A percentile compares a stretch with the other conserved stretches of the same genome.
Conservation (phyloP, 2,113 vertebrate genomes). For the Malurus alboscapulatus region DNA sequence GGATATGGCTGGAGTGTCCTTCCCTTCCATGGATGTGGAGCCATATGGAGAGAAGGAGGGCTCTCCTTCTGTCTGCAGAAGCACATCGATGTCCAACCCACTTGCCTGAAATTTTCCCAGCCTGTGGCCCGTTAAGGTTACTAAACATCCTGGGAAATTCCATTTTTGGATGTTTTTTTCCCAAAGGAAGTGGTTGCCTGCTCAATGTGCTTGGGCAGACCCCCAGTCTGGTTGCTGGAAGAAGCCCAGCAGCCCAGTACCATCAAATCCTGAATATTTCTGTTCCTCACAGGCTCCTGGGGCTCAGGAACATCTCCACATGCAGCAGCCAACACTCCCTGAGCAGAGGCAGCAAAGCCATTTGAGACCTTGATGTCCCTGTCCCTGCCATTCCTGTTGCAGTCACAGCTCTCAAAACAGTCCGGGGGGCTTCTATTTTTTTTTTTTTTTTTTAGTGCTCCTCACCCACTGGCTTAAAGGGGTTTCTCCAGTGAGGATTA, state of each 20-base stretch:
- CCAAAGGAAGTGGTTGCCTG: not conserved
- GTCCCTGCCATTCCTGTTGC: not conserved
- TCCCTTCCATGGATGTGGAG: not conserved
- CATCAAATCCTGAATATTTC: not conserved
- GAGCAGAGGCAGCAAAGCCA: not conserved
- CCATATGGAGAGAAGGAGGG: not conserved
- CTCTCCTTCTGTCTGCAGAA: not conserved
- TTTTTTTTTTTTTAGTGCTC: not conserved
- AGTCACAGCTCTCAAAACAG: not conserved
- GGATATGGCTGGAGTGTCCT: not conserved
- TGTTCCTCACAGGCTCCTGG: not conserved
- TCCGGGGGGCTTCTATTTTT: fast-evolving
- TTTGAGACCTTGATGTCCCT: fast-evolving
- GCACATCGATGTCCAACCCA: not conserved
- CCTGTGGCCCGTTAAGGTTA: not conserved
- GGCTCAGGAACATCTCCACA: not conserved
- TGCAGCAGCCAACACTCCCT: not conserved
- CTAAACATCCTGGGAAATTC: not conserved
- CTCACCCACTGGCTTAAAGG: not conserved
- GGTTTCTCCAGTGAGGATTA: not conserved
- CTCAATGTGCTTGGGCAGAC: not conserved
- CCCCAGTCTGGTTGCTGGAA: not conserved
- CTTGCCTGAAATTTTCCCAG: not conserved
- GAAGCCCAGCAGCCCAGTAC: not conserved
- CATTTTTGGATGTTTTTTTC: not conserved